phyloP scores from a whole-genome alignment of 2,797 vertebrate species.

The Diplodus puntazzo region DNA sequence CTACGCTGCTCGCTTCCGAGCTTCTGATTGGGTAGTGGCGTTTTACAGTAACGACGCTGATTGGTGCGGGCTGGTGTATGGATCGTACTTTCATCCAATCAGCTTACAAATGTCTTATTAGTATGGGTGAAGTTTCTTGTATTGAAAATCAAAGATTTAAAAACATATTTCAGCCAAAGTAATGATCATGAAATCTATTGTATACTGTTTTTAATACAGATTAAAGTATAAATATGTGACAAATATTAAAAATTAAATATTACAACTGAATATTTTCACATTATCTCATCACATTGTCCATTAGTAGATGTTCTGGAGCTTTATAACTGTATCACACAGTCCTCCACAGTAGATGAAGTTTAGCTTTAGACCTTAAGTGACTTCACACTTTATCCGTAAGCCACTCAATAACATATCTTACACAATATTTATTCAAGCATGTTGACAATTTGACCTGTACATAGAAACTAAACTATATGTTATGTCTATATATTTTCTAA shows the following conservation, averaged over 20 bases:
- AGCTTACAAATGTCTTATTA: slow-evolving; percentile 3
- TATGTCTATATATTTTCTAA: not conserved
- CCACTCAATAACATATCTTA: no score
- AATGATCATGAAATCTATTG: fast-evolving
- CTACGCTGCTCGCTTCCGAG: not conserved
- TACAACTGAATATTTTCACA: not conserved
- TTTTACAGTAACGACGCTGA: slow-evolving; percentile 59
- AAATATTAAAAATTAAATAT: not conserved
- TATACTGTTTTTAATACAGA: not conserved
- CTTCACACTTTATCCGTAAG: not conserved
- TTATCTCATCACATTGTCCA: not conserved
- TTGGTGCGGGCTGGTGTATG: slow-evolving; percentile 59
- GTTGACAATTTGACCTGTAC: not conserved
- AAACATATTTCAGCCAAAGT: not conserved
- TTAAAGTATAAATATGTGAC: not conserved
- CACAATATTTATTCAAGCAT: not conserved
- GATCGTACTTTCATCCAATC: slow-evolving; percentile 65
- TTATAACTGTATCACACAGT: not conserved
- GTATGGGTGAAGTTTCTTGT: slow-evolving; percentile 9
- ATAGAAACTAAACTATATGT: not conserved
- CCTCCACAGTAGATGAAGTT: not conserved
- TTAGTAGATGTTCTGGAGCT: not conserved
- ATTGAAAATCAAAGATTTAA: not conserved
- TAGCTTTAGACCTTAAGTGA: not conserved
- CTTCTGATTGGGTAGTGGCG: slow-evolving; percentile 66